Evolutionary conservation across 2,797 vertebrate genomes (phyloP).

Genomic region (Picus viridis): DNA sequence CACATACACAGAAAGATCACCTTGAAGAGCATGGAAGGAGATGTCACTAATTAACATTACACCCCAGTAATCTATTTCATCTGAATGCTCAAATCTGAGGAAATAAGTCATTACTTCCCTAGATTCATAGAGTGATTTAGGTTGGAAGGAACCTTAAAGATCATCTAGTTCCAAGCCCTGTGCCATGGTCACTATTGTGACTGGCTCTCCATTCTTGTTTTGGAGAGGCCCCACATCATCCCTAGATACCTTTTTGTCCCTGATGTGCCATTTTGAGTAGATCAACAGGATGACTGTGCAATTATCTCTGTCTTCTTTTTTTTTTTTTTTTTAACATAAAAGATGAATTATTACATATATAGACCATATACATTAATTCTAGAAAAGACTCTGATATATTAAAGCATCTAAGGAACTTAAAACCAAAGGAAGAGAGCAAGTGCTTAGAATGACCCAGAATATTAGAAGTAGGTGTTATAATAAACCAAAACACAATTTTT

Average conservation of each 20-base stretch:
- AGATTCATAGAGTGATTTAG: too few species aligned
- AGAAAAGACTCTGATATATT: background rate
- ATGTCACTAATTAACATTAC: background rate
- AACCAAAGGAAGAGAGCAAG: background rate
- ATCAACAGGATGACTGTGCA: background rate
- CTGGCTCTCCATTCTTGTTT: too few species aligned
- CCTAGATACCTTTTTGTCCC: too few species aligned
- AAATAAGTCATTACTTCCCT: background rate
- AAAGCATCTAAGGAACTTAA: background rate
- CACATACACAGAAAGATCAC: background rate
- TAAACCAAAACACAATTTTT: background rate
- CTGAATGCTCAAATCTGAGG: background rate
- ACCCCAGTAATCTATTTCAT: background rate
- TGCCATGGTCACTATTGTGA: too few species aligned
- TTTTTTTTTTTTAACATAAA: background rate
- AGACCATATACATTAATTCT: background rate
- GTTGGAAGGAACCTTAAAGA: too few species aligned
- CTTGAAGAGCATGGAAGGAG: background rate
- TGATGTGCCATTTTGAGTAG: background rate
- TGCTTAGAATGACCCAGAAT: slow-evolving; percentile 6
- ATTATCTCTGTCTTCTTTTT: background rate
- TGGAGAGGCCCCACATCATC: too few species aligned
- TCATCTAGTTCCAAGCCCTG: too few species aligned
- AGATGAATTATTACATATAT: background rate
- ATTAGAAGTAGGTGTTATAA: background rate